Evolutionary conservation across 2,797 vertebrate genomes (phyloP), one percentile per base, ranked within the genome.

Genomic region (Ficedula albicollis): DNA sequence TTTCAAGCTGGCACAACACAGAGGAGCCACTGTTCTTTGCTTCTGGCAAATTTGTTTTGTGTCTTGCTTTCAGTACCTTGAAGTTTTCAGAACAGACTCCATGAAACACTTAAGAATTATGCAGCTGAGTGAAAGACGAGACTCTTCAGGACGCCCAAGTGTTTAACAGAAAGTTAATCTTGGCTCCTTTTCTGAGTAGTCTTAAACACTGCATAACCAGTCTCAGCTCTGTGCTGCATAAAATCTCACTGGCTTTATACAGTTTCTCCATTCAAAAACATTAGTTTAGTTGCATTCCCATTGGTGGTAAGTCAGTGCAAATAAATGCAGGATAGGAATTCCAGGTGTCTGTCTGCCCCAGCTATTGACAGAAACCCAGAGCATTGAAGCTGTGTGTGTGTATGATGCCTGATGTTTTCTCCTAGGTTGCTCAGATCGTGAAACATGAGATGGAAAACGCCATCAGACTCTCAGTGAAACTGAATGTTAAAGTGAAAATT

Each of bases 361-460:
- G 29, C 34, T 58, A 5, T 6, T 34, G 73, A 41, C 58, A 60
- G 79, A n/a, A 75, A 10, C 56, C 5, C 51, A 25, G 54, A 66
- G 32, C 43, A 10, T 0, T 38, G 46, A 15, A 43, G 15, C 0
- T 36, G 6, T 1, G 1, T 4, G 26, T 23, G 3, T 59, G 41
- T 49, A 93, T 92, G 81, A 95, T 30, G 26, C 27, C 26, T 25
- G 62, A 23, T 11, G 1, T 82, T 68, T 68, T 60, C 70, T 84
- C 67, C 49, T 91, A 99, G 99, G 99, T 99, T 7, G 99, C 99
- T 96, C 99, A 99, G 96, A 99, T 99, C 19, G 98, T 99, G 87
- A 99, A 99, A 97, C 97, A 98, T 9, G 99, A 99, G 98, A 99
- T 99, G 99, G 99, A 99, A 97, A 98, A 97, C 0, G 99, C 98